Conservation (phyloP, 1,140 invertebrate genomes). For the Bilobella aurantiaca region DNA sequence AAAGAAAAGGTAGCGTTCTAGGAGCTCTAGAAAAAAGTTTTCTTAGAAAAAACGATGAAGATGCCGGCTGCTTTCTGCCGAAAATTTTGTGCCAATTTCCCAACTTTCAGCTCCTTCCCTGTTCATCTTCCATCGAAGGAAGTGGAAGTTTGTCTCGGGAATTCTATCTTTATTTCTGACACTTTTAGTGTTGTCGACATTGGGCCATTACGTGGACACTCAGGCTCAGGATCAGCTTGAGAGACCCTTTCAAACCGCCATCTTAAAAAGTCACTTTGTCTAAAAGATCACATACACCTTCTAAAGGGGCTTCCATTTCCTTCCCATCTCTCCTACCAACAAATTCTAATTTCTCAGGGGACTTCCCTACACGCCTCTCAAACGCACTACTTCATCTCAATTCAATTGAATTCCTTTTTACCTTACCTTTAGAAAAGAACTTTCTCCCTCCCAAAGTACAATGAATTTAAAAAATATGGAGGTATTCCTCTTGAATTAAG, state of each 20-base stretch:
- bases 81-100: background rate
- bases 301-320: background rate
- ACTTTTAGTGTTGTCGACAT: constrained; percentile 5
- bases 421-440: background rate
- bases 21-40: background rate
- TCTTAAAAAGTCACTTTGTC: background rate
- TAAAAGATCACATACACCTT: constrained; percentile 1
- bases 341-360: constrained; percentile 12
- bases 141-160: constrained; percentile 6
- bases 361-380: background rate
- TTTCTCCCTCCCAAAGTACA: too few relatives aligned
- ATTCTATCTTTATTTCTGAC: constrained; percentile 9
- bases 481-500: background rate
- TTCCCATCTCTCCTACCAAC: background rate
- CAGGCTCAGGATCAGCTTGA: too few relatives aligned
- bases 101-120: background rate
- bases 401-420: constrained; percentile 4
- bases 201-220: background rate
- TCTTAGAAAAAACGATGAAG: too few relatives aligned
- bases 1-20: background rate
- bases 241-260: background rate
- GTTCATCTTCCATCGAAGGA: background rate
- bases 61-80: too few relatives aligned
- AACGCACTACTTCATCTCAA: background rate
- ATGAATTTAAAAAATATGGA: background rate